Evolutionary conservation across 1,140 invertebrate species (phyloP).

Genomic region (Orius insidiosus): DNA sequence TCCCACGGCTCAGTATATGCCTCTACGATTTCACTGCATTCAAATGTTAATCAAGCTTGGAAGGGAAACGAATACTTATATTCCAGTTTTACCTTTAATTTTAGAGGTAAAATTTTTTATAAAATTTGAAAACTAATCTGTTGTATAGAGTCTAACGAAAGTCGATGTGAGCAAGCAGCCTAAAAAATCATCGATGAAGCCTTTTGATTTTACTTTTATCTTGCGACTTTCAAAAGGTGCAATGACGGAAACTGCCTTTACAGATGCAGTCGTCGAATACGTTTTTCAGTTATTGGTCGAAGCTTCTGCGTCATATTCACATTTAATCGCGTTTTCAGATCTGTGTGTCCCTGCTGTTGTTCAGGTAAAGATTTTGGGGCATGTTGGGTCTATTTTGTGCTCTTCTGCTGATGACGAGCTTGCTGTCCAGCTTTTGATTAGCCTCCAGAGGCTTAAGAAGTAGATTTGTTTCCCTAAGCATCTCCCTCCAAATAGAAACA

Average conservation of each 20-base stretch:
- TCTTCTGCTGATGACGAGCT: background rate
- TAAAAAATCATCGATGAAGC: constrained; percentile 66
- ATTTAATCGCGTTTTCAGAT: constrained; percentile 71
- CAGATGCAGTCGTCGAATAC: constrained; percentile 67
- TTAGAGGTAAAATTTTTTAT: constrained; percentile 53
- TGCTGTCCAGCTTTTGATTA: background rate
- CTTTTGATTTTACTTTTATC: constrained; percentile 65
- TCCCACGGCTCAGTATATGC: constrained; percentile 81
- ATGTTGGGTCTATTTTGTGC: background rate
- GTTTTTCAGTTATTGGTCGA: constrained; percentile 61
- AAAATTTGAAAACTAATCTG: constrained; percentile 26
- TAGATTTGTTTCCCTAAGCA: no score
- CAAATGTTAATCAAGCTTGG: constrained; percentile 68
- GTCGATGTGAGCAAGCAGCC: constrained; percentile 75
- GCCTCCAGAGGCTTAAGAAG: no score
- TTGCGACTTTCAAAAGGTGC: constrained; percentile 72
- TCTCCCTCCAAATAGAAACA: no score
- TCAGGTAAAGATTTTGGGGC: constrained; percentile 36
- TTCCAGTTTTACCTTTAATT: constrained; percentile 79
- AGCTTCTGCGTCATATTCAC: constrained; percentile 53
- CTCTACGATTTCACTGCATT: constrained; percentile 80
- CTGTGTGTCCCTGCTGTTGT: constrained; percentile 54
- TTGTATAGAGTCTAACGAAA: constrained; percentile 37
- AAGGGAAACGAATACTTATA: constrained; percentile 59
- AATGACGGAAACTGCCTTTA: constrained; percentile 67